A percentile compares a stretch with the other conserved stretches of the same genome.
Evolutionary conservation across 2,888 invertebrate species (phyloP).

Genomic region (Sinelater perroti): DNA sequence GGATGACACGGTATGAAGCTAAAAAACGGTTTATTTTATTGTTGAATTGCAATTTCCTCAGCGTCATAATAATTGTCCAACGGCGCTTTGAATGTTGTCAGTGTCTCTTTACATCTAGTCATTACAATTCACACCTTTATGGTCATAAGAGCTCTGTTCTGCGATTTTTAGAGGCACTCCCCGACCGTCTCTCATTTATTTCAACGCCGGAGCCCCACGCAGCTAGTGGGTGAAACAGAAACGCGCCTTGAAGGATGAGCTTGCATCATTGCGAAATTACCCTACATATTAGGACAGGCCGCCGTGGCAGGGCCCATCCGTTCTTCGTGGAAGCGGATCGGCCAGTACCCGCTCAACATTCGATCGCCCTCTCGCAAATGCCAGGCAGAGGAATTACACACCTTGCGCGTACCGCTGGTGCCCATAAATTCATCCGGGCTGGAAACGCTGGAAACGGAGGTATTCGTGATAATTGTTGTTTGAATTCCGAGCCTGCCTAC

Average conservation of each 20-base stretch:
- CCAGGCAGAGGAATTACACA: neutral
- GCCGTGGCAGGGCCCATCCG: constrained; percentile 23
- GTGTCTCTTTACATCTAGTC: constrained; percentile 15
- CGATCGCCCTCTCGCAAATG: neutral
- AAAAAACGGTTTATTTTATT: too few relatives aligned
- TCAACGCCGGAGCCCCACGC: constrained; percentile 31
- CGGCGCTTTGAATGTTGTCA: constrained; percentile 12
- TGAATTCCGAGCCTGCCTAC: constrained; percentile 4
- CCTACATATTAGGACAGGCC: constrained; percentile 27
- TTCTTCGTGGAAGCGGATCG: constrained; percentile 26
- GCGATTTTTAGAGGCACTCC: constrained; percentile 33
- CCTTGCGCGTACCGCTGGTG: neutral
- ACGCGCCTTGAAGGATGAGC: constrained; percentile 31
- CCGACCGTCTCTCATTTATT: constrained; percentile 32
- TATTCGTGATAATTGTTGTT: constrained; percentile 4
- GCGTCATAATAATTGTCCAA: neutral
- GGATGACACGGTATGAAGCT: too few relatives aligned
- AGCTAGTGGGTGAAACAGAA: constrained; percentile 34
- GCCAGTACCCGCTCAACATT: neutral
- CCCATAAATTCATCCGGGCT: neutral
- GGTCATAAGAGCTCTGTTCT: constrained; percentile 32
- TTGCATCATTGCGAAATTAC: constrained; percentile 36
- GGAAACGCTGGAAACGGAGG: neutral
- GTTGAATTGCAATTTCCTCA: neutral
- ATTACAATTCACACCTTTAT: constrained; percentile 32